phyloP scores from a whole-genome alignment of 2,888 invertebrate genomes.

The Rhagonycha fulva region DNA sequence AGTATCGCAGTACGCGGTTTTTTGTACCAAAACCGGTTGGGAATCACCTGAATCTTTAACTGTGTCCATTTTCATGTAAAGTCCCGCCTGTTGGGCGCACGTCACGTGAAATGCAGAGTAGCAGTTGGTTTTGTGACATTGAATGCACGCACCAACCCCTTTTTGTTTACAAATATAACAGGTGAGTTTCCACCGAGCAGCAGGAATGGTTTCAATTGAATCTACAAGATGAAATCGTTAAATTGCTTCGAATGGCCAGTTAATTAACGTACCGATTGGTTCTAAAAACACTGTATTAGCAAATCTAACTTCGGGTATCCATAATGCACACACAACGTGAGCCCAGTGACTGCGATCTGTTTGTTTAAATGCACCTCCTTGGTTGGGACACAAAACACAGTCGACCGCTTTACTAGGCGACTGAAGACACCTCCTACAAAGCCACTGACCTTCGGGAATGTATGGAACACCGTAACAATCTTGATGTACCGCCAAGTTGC shows the following conservation, averaged over 20 bases:
- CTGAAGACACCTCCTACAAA: slow-evolving; percentile 90
- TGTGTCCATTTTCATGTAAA: slow-evolving; percentile 97
- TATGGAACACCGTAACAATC: slow-evolving; percentile 92
- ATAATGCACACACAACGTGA: slow-evolving; percentile 97
- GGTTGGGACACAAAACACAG: slow-evolving; percentile 97
- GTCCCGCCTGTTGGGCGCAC: slow-evolving; percentile 93
- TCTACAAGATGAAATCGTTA: slow-evolving; percentile 58
- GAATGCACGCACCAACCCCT: slow-evolving; percentile 94
- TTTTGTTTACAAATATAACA: slow-evolving; percentile 96
- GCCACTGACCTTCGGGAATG: slow-evolving; percentile 79
- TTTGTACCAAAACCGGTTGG: slow-evolving; percentile 84
- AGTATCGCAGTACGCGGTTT: slow-evolving; percentile 94
- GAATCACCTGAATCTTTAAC: slow-evolving; percentile 62
- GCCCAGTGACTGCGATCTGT: slow-evolving; percentile 96
- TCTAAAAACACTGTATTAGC: slow-evolving; percentile 98
- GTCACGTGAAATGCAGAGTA: slow-evolving; percentile 99
- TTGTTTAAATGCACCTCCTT: slow-evolving; percentile 98
- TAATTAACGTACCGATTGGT: slow-evolving; percentile 73
- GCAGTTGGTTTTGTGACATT: slow-evolving; percentile 95
- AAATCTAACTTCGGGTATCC: slow-evolving; percentile 98
- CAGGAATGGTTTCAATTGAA: slow-evolving; percentile 93
- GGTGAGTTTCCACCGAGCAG: slow-evolving; percentile 93
- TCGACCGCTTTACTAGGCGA: slow-evolving; percentile 95
- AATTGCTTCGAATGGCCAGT: neutral
- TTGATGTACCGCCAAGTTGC: slow-evolving; percentile 98